Evolutionary conservation across 2,797 vertebrate species (phyloP), one percentile per base, ranked within the genome.

Genomic region (Myripristis murdjan): DNA sequence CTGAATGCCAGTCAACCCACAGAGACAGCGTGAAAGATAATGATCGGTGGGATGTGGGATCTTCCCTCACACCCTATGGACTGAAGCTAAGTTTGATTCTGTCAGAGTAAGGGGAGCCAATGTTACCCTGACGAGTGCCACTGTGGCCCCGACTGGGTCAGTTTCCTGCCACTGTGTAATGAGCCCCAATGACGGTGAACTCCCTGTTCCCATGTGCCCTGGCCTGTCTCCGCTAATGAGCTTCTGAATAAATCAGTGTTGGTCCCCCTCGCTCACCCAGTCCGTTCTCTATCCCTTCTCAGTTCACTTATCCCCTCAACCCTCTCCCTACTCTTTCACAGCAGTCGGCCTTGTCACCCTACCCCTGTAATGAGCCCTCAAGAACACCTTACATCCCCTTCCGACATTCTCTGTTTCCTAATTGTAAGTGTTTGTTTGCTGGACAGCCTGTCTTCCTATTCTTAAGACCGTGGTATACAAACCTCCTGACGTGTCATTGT

Each of bases 161-260:
- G 64, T 81, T 91, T 75, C 81, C 81, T 92, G 89, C 86, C 91
- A 91, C 84, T 84, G 87, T 83, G 91, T 95, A 95, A 95, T 95
- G 94, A 95, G 94, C 85, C 89, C 91, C 89, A 81, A 87, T 91
- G 91, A 93, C 86, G 86, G 75, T 90, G 88, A 90, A 85, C 91
- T 91, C 86, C 79, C 85, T 90, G 92, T 77, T 90, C 89, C 85
- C 87, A 81, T 53, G 73, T 85, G 90, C 83, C 80, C 82, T 55
- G 53, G 83, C 86, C 91, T 94, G 92, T 92, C 92, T 91, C 80
- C 74, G 65, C 91, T 95, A 95, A 95, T 95, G 93, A 95, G 95
- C 89, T 87, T 87, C 91, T 91, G 93, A 93, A 93, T 94, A 91
- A 92, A 94, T 93, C 90, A 88, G 69, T 82, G 75, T 85, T 82